phyloP scores from a whole-genome alignment of 1,140 invertebrate genomes.

The Periplaneta americana region DNA sequence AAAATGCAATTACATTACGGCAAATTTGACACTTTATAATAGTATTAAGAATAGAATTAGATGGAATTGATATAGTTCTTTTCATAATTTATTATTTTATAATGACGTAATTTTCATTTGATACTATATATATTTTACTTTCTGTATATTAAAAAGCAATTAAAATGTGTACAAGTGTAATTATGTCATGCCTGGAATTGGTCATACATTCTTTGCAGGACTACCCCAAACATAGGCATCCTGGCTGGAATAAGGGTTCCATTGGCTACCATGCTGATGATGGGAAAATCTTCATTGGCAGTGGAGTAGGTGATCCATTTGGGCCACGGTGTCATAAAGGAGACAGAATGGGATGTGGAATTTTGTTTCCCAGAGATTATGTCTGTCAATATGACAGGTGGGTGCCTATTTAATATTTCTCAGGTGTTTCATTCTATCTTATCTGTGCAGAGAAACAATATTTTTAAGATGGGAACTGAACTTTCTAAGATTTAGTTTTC shows the following conservation, averaged over 20 bases:
- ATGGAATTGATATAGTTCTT: too few species aligned
- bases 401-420: background rate
- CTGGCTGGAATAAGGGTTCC: constrained; percentile 53
- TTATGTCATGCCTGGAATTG: too few species aligned
- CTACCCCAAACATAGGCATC: constrained; percentile 50
- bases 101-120: too few species aligned
- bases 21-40: too few species aligned
- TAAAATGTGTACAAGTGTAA: too few species aligned
- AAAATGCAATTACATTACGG: too few species aligned
- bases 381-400: constrained; percentile 27
- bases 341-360: constrained; percentile 53
- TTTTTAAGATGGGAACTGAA: background rate
- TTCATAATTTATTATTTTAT: too few species aligned
- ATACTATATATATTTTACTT: too few species aligned
- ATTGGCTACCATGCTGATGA: constrained; percentile 58
- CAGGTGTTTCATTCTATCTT: background rate
- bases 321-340: constrained; percentile 50
- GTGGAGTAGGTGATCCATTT: constrained; percentile 50
- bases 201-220: constrained; percentile 40
- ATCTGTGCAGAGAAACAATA: background rate
- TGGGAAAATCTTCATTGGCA: constrained; percentile 54
- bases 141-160: too few species aligned
- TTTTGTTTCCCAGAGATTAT: constrained; percentile 49
- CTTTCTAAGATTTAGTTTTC: too few species aligned
- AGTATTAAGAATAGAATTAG: too few species aligned